These are phyloP conservation scores for Tinea pellionella DNA, from an alignment of 2,888 invertebrate genomes.

Conservation along the genomic window DNA sequence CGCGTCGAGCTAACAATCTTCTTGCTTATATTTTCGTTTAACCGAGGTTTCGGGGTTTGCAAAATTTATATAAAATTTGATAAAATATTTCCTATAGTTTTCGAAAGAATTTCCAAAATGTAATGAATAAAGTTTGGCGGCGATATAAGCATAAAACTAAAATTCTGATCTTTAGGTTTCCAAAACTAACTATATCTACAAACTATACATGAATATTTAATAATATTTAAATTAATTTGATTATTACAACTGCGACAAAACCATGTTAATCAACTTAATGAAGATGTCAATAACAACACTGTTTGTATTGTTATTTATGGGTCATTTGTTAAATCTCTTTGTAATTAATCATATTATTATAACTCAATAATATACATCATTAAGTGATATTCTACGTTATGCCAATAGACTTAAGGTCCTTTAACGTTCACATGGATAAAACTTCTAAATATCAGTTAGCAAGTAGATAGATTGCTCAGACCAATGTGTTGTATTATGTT, in stretches of 20 bases:
- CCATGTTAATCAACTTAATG: background rate
- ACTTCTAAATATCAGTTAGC: background rate
- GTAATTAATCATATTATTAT: slow-evolving; percentile 5
- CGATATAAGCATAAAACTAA: background rate
- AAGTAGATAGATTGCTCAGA: background rate
- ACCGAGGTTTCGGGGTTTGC: background rate
- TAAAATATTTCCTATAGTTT: background rate
- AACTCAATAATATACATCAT: background rate
- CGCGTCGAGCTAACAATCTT: background rate
- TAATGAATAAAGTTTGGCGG: background rate
- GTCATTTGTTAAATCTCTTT: background rate
- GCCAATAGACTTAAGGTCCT: background rate
- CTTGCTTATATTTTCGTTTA: slow-evolving; percentile 6
- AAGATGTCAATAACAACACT: slow-evolving; percentile 1
- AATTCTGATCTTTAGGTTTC: background rate
- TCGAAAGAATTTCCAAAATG: background rate
- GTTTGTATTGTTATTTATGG: background rate
- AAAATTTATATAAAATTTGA: background rate
- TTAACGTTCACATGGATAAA: background rate
- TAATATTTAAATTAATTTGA: background rate
- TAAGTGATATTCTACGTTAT: background rate
- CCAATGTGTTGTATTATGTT: background rate
- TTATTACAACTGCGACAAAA: background rate
- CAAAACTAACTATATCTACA: background rate
- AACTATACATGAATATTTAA: background rate